Conservation (phyloP, 2,113 vertebrate species). For the Zapornia atra region DNA sequence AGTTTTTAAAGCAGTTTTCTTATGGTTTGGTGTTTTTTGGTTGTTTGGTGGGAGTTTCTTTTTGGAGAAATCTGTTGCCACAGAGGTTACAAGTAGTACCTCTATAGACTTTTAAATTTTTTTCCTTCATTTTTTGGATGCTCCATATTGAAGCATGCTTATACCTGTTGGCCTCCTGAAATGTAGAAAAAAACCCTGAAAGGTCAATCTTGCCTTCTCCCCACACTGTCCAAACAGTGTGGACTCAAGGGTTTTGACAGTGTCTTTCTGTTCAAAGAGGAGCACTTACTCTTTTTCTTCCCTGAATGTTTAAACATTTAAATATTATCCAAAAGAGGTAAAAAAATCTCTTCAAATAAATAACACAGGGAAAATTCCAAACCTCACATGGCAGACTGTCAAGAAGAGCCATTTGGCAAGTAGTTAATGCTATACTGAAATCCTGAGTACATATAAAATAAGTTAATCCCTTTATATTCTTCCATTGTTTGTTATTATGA, state of each 20-base stretch:
- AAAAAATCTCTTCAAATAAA: constrained; percentile 35
- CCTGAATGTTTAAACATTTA: neutral
- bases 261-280: neutral
- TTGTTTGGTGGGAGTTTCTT: neutral
- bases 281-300: neutral
- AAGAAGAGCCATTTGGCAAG: neutral
- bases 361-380: neutral
- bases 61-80: neutral
- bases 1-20: neutral
- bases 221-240: neutral
- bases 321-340: neutral
- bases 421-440: neutral
- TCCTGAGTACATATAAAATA: neutral
- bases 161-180: accelerated
- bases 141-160: neutral
- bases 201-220: neutral
- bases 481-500: neutral
- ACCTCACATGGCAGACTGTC: neutral
- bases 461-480: neutral
- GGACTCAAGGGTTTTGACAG: neutral
- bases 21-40: too few species aligned
- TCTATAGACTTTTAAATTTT: neutral
- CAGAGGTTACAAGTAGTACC: neutral
- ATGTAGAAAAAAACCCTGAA: neutral
- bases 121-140: neutral